Percentiles rank a stretch among this genome's conserved stretches.
Conservation (phyloP, 1,140 invertebrate genomes). For the Macrotrachela quadricornifera region DNA sequence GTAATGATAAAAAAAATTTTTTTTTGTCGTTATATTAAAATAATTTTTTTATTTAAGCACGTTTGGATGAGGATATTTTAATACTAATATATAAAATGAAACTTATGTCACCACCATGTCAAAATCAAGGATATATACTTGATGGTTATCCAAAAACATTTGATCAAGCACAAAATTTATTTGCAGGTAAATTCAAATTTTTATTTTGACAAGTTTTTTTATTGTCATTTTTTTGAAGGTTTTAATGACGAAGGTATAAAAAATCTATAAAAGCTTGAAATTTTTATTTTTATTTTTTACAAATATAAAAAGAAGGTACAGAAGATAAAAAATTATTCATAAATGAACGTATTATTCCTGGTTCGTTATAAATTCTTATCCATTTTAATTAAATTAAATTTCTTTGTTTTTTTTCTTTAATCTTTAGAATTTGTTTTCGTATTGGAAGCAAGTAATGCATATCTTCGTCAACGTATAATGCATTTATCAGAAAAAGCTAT, state of each 20-base stretch:
- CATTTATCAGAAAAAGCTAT: slow-evolving; percentile 39
- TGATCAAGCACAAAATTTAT: slow-evolving; percentile 37
- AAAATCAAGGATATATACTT: slow-evolving; percentile 46
- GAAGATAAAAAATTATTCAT: slow-evolving; percentile 20
- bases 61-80: slow-evolving; percentile 9
- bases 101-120: slow-evolving; percentile 38
- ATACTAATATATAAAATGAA: slow-evolving; percentile 30
- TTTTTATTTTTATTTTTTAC: no score
- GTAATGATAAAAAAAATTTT: no score
- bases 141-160: slow-evolving; percentile 43
- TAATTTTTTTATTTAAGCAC: neutral
- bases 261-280: no score
- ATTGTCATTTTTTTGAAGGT: no score
- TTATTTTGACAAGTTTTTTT: no score
- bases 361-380: neutral
- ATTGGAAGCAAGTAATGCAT: slow-evolving; percentile 45
- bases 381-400: no score
- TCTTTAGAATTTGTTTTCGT: slow-evolving; percentile 34
- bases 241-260: no score
- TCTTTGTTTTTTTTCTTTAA: neutral
- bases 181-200: slow-evolving; percentile 15
- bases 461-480: slow-evolving; percentile 45
- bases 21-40: no score
- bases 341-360: slow-evolving; percentile 24
- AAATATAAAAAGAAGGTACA: slow-evolving; percentile 25